A percentile compares a stretch with the other conserved stretches of the same genome.
These are phyloP conservation scores for Sarcophaga peregrina DNA, from an alignment of 1,140 invertebrate genomes.

Conservation along the genomic window DNA sequence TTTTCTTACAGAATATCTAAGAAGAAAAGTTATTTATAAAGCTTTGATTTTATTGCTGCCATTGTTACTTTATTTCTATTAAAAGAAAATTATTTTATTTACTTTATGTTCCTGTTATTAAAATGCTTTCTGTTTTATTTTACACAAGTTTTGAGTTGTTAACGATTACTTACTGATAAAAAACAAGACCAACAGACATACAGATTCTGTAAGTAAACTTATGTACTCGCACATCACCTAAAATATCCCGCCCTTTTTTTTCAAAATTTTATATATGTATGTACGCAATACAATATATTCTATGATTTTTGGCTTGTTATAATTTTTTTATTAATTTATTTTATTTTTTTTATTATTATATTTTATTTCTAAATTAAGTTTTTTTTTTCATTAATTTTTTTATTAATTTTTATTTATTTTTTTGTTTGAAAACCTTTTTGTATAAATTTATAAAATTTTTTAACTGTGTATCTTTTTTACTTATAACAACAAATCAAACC, in stretches of 20 bases:
- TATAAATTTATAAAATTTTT: constrained; percentile 1
- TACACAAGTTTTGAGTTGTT: neutral
- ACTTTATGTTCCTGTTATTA: neutral
- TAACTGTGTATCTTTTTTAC: constrained; percentile 9
- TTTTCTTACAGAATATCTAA: too few relatives aligned
- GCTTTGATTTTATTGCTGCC: too few relatives aligned
- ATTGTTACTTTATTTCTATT: too few relatives aligned
- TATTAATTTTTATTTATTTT: constrained; percentile 15
- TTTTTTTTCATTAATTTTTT: neutral
- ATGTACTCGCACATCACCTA: constrained; percentile 9
- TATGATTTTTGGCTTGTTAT: neutral
- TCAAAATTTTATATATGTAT: neutral
- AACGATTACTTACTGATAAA: neutral
- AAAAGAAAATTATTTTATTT: neutral
- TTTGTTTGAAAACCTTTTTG: neutral
- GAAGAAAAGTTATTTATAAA: too few relatives aligned
- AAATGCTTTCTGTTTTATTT: constrained; percentile 24
- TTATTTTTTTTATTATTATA: neutral
- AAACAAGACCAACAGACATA: neutral
- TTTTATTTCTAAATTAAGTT: neutral
- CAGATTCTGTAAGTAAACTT: constrained; percentile 25
- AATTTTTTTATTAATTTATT: neutral
- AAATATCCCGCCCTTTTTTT: constrained; percentile 18
- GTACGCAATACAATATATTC: neutral
- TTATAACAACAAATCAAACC: neutral